Evolutionary conservation across 1,140 invertebrate species (phyloP), one percentile per base, ranked within the genome.

Genomic region (Drosophila paulistorum): DNA sequence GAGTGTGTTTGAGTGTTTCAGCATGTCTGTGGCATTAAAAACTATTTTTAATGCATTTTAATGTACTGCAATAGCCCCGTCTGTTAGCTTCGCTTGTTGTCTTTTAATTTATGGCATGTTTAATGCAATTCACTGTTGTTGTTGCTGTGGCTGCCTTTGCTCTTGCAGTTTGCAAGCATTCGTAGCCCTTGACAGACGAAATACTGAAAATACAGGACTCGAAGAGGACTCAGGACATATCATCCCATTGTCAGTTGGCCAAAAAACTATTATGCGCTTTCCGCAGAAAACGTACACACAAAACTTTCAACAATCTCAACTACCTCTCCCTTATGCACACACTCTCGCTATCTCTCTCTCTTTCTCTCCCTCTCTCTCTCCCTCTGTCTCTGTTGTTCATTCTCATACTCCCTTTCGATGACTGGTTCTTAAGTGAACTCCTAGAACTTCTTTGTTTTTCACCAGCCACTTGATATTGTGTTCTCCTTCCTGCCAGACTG

Each of bases 81-180:
- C 45, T 48, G 45, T 51, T 51, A 51, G 17, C 45, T 51, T 55
- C 55, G 70, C 70, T 68, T 77, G 74, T 75, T 85, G 65, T 85
- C 73, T 71, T 73, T 81, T 85, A 85, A 85, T 85, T 85, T 85
- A 85, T 85, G 81, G 81, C 81, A 85, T 85, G 85, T 85, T 81
- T 85, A 85, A 78, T 81, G 82, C 82, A 85, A 85, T 85, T 85
- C 85, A 81, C 81, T 68, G 3, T 26, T 26, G 23, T 26, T 26
- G 23, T 26, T 26, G 3, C 3, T 26, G 23, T 3, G 3, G 79
- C 70, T 13, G 37, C 37, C 13, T 0, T 5, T 39, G 37, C 79
- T 68, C 61, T 7, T 30, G 30, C 30, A 30, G 30, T 30, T 5
- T 65, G 68, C 68, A 73, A 58, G 35, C 68, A 35, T 45, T 42